A percentile compares a stretch with the other conserved stretches of the same genome.
These are phyloP conservation scores for Pilophorus perplexus DNA, from an alignment of 2,888 invertebrate genomes.

Conservation along the genomic window DNA sequence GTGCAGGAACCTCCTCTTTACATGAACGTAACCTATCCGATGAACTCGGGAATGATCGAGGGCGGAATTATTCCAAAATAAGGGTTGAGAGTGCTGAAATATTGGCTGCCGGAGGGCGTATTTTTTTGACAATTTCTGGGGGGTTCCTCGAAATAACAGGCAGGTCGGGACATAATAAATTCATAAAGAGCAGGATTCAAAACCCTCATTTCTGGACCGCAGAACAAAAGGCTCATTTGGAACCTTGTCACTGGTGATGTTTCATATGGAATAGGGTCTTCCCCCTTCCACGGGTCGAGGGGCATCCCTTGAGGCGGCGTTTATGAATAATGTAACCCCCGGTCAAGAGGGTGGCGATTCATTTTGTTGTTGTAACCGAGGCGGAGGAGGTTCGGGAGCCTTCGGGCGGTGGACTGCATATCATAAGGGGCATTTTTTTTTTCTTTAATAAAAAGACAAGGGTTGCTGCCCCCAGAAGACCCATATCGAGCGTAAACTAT, in stretches of 20 bases:
- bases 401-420: conserved; percentile 35
- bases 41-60: too few relatives aligned
- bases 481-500: conserved; percentile 43
- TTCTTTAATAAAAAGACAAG: conserved; percentile 42
- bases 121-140: too few relatives aligned
- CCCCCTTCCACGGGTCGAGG: conserved; percentile 24
- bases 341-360: conserved; percentile 43
- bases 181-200: neutral
- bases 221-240: neutral
- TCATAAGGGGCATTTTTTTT: conserved; percentile 29
- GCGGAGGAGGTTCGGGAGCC: conserved; percentile 6
- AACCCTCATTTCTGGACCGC: neutral
- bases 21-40: too few relatives aligned
- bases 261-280: conserved; percentile 11
- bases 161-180: neutral
- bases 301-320: conserved; percentile 38
- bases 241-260: conserved; percentile 28
- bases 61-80: too few relatives aligned
- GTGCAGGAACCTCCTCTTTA: too few relatives aligned
- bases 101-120: too few relatives aligned
- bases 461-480: conserved; percentile 25
- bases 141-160: too few relatives aligned
- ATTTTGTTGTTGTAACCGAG: conserved; percentile 23
- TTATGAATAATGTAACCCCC: conserved; percentile 41
- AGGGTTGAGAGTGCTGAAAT: too few relatives aligned